phyloP scores from a whole-genome alignment of 1,140 invertebrate genomes.

The Glomeris maerens region DNA sequence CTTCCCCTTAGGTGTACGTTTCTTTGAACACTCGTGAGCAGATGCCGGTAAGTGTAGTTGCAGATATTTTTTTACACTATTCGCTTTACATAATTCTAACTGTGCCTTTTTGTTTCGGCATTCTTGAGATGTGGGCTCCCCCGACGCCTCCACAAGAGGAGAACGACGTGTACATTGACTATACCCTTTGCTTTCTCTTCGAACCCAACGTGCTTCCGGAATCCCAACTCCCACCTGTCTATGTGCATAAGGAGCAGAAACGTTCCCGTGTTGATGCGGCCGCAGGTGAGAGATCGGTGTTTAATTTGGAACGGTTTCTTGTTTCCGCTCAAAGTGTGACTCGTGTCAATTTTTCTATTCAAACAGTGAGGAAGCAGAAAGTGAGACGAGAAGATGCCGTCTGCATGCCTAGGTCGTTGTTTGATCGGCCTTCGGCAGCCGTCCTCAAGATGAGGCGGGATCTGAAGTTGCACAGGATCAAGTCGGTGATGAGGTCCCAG shows the following conservation, averaged over 20 bases:
- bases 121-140: slow-evolving; percentile 82
- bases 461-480: slow-evolving; percentile 56
- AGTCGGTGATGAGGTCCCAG: slow-evolving; percentile 30
- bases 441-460: slow-evolving; percentile 61
- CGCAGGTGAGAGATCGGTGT: not conserved
- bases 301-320: not conserved
- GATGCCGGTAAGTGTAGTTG: slow-evolving; percentile 36
- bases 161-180: slow-evolving; percentile 80
- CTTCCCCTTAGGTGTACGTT: slow-evolving; percentile 27
- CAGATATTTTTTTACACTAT: slow-evolving; percentile 2
- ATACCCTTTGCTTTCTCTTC: slow-evolving; percentile 68
- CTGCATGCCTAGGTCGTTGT: slow-evolving; percentile 65
- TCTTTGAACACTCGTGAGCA: slow-evolving; percentile 30
- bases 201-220: slow-evolving; percentile 67
- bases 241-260: slow-evolving; percentile 62
- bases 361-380: slow-evolving; percentile 32
- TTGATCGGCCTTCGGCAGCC: slow-evolving; percentile 67
- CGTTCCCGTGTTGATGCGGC: slow-evolving; percentile 46
- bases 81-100: not conserved
- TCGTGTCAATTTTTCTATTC: not conserved
- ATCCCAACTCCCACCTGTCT: slow-evolving; percentile 66
- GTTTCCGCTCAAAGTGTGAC: not conserved
- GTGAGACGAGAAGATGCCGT: slow-evolving; percentile 54
- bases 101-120: slow-evolving; percentile 15
- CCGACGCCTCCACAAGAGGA: slow-evolving; percentile 84